Evolutionary conservation across 1,140 invertebrate genomes (phyloP).

Genomic region (Euborellia annulipes): DNA sequence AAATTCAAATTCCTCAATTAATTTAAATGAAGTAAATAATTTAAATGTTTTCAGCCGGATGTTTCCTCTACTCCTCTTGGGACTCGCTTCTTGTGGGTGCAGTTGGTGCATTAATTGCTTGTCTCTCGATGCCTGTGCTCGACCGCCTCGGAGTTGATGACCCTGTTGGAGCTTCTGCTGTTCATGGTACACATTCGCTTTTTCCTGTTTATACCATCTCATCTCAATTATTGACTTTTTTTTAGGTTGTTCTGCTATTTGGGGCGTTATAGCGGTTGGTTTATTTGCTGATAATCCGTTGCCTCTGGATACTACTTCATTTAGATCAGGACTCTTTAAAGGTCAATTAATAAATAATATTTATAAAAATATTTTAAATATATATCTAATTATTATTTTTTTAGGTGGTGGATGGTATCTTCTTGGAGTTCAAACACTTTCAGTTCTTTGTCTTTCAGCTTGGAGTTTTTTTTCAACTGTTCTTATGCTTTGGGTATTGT

Average conservation of each 20-base stretch:
- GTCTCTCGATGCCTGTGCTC: slow-evolving; percentile 50
- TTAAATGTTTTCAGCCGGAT: slow-evolving; percentile 54
- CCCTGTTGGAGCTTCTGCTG: slow-evolving; percentile 77
- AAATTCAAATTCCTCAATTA: too few relatives aligned
- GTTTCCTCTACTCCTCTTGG: slow-evolving; percentile 73
- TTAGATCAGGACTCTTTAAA: slow-evolving; percentile 62
- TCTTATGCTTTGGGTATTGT: slow-evolving; percentile 48
- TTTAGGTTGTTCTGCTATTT: slow-evolving; percentile 32
- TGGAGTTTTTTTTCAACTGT: slow-evolving; percentile 61
- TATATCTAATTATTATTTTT: slow-evolving; percentile 8
- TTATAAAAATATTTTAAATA: not conserved
- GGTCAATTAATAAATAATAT: slow-evolving; percentile 29
- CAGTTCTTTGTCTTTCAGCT: slow-evolving; percentile 43
- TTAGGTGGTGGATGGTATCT: slow-evolving; percentile 72
- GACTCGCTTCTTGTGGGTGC: slow-evolving; percentile 70
- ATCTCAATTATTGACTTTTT: not conserved
- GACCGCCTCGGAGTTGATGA: slow-evolving; percentile 70
- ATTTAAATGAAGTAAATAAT: too few relatives aligned
- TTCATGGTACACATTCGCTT: slow-evolving; percentile 44
- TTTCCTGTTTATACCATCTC: not conserved
- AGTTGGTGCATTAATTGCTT: slow-evolving; percentile 57
- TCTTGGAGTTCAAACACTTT: slow-evolving; percentile 62
- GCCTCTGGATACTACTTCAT: slow-evolving; percentile 58
- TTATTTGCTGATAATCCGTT: slow-evolving; percentile 76
- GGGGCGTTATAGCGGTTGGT: slow-evolving; percentile 75